Base-by-base conservation (phyloP, 1,140 invertebrate genomes). In the Aporrectodea caliginosa region DNA sequence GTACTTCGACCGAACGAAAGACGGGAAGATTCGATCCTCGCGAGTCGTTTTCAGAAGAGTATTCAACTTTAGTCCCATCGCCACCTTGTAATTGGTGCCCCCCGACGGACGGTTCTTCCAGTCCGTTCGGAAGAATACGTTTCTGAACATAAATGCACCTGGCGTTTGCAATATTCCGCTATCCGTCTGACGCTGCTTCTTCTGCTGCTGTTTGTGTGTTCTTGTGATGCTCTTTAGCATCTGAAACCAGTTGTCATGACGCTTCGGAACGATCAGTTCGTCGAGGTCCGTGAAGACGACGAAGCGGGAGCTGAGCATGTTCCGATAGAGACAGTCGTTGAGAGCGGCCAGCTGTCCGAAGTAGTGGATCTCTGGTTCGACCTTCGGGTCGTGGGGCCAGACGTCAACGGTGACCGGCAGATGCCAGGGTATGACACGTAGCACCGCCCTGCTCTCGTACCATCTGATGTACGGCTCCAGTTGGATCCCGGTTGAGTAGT, bases 281-380 rank as follows among this genome's bases (percentile, higher is more conserved):
- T 97, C 95, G 76, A 97, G 90, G 88, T 97, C 95, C n/a, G 97
- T 92, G 35, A 97, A 91, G 0, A 94, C 91, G 16, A 95, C 89
- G 87, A 94, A 94, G 68, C 93, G 92, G 81, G 92, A 94, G 29
- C 87, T 90, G 80, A 93, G 93, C 93, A 96, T 95, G 32, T 93
- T 93, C 81, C 95, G 90, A 88, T 97, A 96, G 58, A 97, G 90
- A 86, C 95, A 97, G 89, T 97, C 95, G 87, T 97, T 97, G 68
- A 97, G 91, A 0, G 95, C 94, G 0, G 94, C 94, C 85, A 97
- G 96, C 71, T 96, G 90, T 1, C 94, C 94, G 86, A 97, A 95
- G 0, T 95, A 97, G 81, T 95, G 91, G 81, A 97, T 97, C 87
- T 97, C 95, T 86, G 96, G 94, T 0, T 94, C 95, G 33, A 92